These are phyloP conservation scores for Pelobates cultripes DNA, from an alignment of 2,797 vertebrate species.

Conservation along the genomic window DNA sequence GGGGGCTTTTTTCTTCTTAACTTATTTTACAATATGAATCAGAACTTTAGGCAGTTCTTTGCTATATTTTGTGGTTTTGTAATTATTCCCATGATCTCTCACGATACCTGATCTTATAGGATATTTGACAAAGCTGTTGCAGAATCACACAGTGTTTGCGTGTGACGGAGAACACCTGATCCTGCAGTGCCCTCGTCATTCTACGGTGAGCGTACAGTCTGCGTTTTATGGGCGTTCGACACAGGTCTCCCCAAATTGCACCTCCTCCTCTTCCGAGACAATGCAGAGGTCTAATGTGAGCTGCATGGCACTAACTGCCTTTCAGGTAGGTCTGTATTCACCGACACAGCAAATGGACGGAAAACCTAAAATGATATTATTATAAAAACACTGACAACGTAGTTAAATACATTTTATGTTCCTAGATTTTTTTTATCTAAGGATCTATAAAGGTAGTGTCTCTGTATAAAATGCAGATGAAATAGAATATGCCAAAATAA, in stretches of 20 bases:
- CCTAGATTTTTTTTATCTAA: too few relatives aligned
- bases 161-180: slow-evolving; percentile 87
- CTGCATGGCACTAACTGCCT: slow-evolving; percentile 84
- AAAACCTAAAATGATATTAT: too few relatives aligned
- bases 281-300: slow-evolving; percentile 65
- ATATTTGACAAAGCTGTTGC: slow-evolving; percentile 92
- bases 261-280: slow-evolving; percentile 59
- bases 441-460: too few relatives aligned
- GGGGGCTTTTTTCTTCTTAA: too few relatives aligned
- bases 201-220: slow-evolving; percentile 89
- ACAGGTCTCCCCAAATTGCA: slow-evolving; percentile 70
- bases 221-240: slow-evolving; percentile 83
- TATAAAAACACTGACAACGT: too few relatives aligned
- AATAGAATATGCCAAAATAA: too few relatives aligned
- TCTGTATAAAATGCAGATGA: too few relatives aligned
- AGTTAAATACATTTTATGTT: too few relatives aligned
- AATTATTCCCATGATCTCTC: too few relatives aligned
- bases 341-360: neutral
- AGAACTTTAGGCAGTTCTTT: too few relatives aligned
- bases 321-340: slow-evolving; percentile 80
- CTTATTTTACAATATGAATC: too few relatives aligned
- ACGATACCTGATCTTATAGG: slow-evolving; percentile 68
- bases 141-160: slow-evolving; percentile 86
- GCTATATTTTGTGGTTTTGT: too few relatives aligned
- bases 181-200: slow-evolving; percentile 91